Conservation (phyloP, 2,888 invertebrate genomes). For the Hecatera dysodea region DNA sequence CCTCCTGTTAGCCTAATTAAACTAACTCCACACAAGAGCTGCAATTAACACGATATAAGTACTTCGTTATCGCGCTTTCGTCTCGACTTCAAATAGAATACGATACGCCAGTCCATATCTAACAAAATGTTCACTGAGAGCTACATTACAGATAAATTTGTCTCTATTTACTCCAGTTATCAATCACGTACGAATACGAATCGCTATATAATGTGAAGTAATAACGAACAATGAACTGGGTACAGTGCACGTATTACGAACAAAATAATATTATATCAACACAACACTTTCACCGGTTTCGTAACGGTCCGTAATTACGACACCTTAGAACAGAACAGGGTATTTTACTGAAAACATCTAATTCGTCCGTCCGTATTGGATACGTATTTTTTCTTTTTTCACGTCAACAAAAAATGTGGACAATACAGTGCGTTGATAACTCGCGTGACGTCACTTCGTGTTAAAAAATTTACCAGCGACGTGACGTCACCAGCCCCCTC, state of each 20-base stretch:
- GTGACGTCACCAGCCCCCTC: no score
- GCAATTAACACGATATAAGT: not conserved
- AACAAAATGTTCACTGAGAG: slow-evolving; percentile 19
- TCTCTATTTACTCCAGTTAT: slow-evolving; percentile 55
- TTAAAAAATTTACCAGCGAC: no score
- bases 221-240: slow-evolving; percentile 20
- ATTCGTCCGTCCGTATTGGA: no score
- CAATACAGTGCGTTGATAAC: no score
- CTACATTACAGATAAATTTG: slow-evolving; percentile 31
- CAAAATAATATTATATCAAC: slow-evolving; percentile 45
- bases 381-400: no score
- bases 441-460: no score
- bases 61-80: slow-evolving; percentile 34
- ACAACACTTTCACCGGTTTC: slow-evolving; percentile 58
- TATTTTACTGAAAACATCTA: no score
- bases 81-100: slow-evolving; percentile 22
- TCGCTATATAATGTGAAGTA: slow-evolving; percentile 25
- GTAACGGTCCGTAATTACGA: slow-evolving; percentile 36
- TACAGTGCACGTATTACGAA: slow-evolving; percentile 47
- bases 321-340: no score
- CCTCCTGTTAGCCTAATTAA: not conserved
- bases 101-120: slow-evolving; percentile 27
- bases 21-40: not conserved
- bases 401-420: no score
- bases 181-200: slow-evolving; percentile 38